These are phyloP conservation scores for Lithophane leautieri DNA, from an alignment of 2,888 invertebrate species.

Conservation along the genomic window DNA sequence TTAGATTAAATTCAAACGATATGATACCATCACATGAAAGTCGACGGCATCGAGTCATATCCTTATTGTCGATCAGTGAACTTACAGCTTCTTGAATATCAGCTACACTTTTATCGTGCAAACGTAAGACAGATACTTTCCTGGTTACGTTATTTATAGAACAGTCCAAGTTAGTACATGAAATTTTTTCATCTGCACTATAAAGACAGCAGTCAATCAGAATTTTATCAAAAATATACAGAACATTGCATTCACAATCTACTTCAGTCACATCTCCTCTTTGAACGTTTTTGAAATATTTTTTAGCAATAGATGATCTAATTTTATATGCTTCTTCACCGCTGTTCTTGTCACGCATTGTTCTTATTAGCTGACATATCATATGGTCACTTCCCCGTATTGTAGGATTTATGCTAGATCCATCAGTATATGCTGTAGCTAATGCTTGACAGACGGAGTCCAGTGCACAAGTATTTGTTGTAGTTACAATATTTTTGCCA, in stretches of 20 bases:
- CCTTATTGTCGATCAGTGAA: conserved; percentile 1
- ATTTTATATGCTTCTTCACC: conserved; percentile 24
- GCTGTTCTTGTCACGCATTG: conserved; percentile 31
- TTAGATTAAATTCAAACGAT: not conserved
- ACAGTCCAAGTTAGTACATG: conserved; percentile 8
- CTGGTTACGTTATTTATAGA: not conserved
- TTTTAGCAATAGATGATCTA: conserved; percentile 35
- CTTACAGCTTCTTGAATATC: conserved; percentile 13
- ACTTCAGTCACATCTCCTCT: conserved; percentile 25
- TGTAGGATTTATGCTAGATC: conserved; percentile 36
- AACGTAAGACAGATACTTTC: not conserved
- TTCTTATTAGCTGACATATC: conserved; percentile 35
- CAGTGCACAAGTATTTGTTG: conserved; percentile 42
- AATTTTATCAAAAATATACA: conserved; percentile 43
- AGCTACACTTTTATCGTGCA: not conserved
- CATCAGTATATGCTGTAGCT: conserved; percentile 40
- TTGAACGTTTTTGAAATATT: conserved; percentile 40
- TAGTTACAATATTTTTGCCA: conserved; percentile 26
- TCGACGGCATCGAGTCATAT: conserved; percentile 10
- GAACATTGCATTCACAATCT: conserved; percentile 42
- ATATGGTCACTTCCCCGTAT: conserved; percentile 34
- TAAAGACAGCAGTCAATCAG: conserved; percentile 28
- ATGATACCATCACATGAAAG: conserved; percentile 8
- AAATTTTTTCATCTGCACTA: conserved; percentile 21
- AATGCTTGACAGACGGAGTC: conserved; percentile 34